phyloP scores from a whole-genome alignment of 2,113 vertebrate genomes.

The Oceanodroma tethys region DNA sequence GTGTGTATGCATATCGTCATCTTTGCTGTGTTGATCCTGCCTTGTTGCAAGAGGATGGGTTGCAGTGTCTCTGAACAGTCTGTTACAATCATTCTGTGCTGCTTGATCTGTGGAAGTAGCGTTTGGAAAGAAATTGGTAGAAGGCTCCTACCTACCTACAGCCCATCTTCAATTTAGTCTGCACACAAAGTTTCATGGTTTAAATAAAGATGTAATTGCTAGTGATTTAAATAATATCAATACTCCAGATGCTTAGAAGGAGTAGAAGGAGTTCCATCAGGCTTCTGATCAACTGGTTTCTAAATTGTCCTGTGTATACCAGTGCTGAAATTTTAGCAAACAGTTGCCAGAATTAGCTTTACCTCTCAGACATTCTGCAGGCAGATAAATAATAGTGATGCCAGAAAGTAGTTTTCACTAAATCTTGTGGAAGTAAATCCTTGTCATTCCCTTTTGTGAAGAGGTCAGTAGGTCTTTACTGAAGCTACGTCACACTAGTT shows the following conservation, averaged over 20 bases:
- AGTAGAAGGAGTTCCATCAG: neutral
- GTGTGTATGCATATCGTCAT: neutral
- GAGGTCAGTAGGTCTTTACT: neutral
- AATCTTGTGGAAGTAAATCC: neutral
- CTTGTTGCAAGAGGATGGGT: neutral
- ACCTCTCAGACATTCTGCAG: neutral
- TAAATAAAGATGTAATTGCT: neutral
- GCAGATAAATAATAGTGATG: neutral
- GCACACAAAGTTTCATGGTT: neutral
- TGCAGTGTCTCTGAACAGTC: neutral
- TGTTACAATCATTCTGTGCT: neutral
- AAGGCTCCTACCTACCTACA: neutral
- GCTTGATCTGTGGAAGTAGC: neutral
- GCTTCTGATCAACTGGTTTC: neutral
- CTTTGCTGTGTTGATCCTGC: neutral
- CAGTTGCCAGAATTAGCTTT: neutral
- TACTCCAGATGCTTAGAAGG: neutral
- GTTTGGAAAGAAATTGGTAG: neutral
- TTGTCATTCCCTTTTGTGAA: neutral
- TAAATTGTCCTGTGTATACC: neutral
- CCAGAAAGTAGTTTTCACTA: neutral
- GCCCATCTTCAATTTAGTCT: neutral
- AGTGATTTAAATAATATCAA: neutral
- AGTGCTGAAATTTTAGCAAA: neutral
- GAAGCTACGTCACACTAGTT: neutral